phyloP scores from a whole-genome alignment of 2,888 invertebrate genomes.

The Chrysomela aeneicollis region DNA sequence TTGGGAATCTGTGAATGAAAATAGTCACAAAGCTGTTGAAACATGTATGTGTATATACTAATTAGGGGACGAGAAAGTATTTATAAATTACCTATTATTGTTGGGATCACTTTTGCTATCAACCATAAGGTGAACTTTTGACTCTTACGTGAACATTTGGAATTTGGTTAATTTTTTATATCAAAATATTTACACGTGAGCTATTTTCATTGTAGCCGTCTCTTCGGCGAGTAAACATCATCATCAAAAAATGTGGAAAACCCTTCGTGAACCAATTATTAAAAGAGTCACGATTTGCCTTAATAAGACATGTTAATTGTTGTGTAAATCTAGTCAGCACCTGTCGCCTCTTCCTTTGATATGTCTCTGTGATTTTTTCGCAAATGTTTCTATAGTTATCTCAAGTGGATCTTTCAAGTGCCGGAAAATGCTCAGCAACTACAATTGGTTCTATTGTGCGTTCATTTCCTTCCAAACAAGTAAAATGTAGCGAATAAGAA shows the following conservation, averaged over 20 bases:
- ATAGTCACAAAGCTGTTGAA: constrained; percentile 53
- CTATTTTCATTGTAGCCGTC: constrained; percentile 43
- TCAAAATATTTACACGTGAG: constrained; percentile 45
- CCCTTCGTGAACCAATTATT: constrained; percentile 54
- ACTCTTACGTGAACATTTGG: constrained; percentile 47
- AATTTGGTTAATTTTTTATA: constrained; percentile 49
- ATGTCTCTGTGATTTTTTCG: constrained; percentile 36
- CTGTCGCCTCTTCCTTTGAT: constrained; percentile 46
- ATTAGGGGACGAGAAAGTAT: constrained; percentile 54
- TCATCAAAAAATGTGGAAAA: constrained; percentile 38
- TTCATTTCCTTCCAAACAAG: too few relatives aligned
- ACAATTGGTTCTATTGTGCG: too few relatives aligned
- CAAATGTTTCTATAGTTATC: neutral
- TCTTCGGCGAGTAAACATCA: constrained; percentile 41
- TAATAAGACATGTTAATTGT: constrained; percentile 51
- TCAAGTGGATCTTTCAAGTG: too few relatives aligned
- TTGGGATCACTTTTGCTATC: constrained; percentile 59
- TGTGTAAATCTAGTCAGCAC: constrained; percentile 59
- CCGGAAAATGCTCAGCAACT: too few relatives aligned
- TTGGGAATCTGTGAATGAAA: constrained; percentile 51
- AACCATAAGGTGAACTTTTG: constrained; percentile 47
- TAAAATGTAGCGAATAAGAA: too few relatives aligned
- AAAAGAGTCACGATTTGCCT: constrained; percentile 59
- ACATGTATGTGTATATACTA: constrained; percentile 56
- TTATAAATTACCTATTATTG: constrained; percentile 56